These are phyloP conservation scores for Cebidichthys violaceus DNA, from an alignment of 2,113 vertebrate species.

Conservation along the genomic window DNA sequence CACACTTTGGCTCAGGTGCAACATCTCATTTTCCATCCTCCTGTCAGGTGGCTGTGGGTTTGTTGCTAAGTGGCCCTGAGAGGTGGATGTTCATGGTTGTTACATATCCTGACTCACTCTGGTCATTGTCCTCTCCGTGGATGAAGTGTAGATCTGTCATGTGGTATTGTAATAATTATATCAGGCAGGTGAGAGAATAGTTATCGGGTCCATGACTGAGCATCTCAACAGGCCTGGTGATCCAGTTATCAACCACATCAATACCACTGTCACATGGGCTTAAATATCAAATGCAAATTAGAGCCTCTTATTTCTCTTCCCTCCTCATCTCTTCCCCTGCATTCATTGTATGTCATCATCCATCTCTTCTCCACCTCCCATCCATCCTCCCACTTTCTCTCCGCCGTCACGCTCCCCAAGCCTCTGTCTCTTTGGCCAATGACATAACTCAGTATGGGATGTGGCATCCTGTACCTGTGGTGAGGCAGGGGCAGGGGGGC, in stretches of 20 bases:
- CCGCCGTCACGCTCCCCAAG: background rate
- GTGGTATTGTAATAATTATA: slow-evolving; percentile 45
- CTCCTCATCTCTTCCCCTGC: slow-evolving; percentile 3
- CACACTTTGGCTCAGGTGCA: slow-evolving; percentile 59
- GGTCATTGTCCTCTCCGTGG: slow-evolving; percentile 44
- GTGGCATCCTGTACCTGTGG: slow-evolving; percentile 71
- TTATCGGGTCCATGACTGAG: slow-evolving; percentile 41
- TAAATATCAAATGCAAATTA: slow-evolving; percentile 54
- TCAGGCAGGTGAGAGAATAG: slow-evolving; percentile 45
- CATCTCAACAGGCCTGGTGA: slow-evolving; percentile 44
- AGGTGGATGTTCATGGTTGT: slow-evolving; percentile 60
- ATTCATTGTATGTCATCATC: slow-evolving; percentile 17
- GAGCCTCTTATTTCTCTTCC: background rate
- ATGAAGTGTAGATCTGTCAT: slow-evolving; percentile 49
- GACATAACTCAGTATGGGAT: slow-evolving; percentile 39
- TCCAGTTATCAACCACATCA: slow-evolving; percentile 38
- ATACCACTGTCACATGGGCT: slow-evolving; percentile 43
- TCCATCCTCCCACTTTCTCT: background rate
- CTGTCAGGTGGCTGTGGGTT: slow-evolving; percentile 50
- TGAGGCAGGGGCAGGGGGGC: slow-evolving; percentile 46
- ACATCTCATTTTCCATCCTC: slow-evolving; percentile 34
- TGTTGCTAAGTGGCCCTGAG: slow-evolving; percentile 60
- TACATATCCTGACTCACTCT: slow-evolving; percentile 68
- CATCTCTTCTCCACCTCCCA: background rate
- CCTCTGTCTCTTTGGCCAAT: slow-evolving; percentile 38